Base-by-base conservation (phyloP, 2,888 invertebrate species). In the Azorinus chamasolen region DNA sequence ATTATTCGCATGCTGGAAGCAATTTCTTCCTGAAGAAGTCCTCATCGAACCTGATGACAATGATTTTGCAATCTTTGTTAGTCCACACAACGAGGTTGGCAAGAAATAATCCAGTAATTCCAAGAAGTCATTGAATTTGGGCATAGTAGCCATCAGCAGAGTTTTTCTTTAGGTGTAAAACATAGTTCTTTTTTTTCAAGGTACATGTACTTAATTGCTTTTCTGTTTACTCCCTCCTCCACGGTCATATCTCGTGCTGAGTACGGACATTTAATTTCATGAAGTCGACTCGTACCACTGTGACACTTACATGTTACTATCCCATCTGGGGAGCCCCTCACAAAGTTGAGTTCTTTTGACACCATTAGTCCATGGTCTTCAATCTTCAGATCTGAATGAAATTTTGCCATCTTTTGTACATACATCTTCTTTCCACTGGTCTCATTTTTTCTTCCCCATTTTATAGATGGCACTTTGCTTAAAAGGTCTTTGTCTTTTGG, bases 31-130 rank as follows among this genome's bases (percentile, higher is more conserved):
- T 20, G 37, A 53, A 66, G 32, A 61, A 73, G 1, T 39, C 45
- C 20, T 46, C 18, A 51, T 68, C 43, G 41, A 53, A 59, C 6
- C 20, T 25, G 1, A 68, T 48, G n/a, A 16, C 12, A n/a, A 73
- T 16, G 3, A 62, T 32, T 20, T 22, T 25, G 24, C 53, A 22
- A 32, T 68, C 66, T 22, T 22, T 39, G n/a, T 18, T 61, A 53
- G 72, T 66, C 66, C 68, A 73, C 24, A 73, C 57, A 10, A 73
- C 66, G 41, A 73, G 68, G 22, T 73, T 41, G 43, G 68, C 69
- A 18, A 32, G 22, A 2, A 14, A 5, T 12, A 66, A 39, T 16
- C 25, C 25, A 48, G 53, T 24, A 12, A 73, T n/a, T n/a, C n/a
- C n/a, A n/a, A n/a, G n/a, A n/a, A n/a, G n/a, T n/a, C n/a, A n/a